A percentile compares a stretch with the other conserved stretches of the same genome.
phyloP scores from a whole-genome alignment of 2,888 invertebrate species.

The Hemicrepidius hirtus region DNA sequence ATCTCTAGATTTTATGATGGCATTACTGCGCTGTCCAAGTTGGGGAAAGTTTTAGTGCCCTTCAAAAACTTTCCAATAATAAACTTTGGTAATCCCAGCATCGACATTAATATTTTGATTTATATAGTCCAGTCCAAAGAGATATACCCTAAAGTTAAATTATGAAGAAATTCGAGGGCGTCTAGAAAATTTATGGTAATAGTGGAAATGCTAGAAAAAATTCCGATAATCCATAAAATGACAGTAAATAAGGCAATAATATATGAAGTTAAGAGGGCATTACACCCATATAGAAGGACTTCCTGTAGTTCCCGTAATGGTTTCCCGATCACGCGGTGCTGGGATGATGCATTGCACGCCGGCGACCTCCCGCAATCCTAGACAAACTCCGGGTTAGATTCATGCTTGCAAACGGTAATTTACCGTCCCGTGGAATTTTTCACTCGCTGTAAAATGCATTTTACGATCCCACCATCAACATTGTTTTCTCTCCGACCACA shows the following conservation, averaged over 20 bases:
- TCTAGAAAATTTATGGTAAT: background rate
- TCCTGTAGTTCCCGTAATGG: conserved; percentile 49
- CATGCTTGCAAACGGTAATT: conserved; percentile 47
- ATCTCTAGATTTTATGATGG: background rate
- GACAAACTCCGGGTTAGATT: conserved; percentile 47
- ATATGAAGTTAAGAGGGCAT: conserved; percentile 44
- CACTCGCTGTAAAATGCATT: conserved; percentile 31
- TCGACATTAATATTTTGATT: background rate
- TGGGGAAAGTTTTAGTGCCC: no score
- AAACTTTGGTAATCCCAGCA: background rate
- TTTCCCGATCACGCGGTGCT: conserved; percentile 49
- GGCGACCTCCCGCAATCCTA: conserved; percentile 42
- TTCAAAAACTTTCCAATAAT: no score
- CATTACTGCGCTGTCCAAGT: no score
- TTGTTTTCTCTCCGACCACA: conserved; percentile 10
- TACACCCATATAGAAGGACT: conserved; percentile 45
- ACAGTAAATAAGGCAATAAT: conserved; percentile 31
- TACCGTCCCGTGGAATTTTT: conserved; percentile 40
- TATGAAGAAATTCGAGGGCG: background rate
- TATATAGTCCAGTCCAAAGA: no score
- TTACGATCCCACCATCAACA: conserved; percentile 20
- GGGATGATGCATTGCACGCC: conserved; percentile 46
- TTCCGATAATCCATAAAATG: conserved; percentile 30
- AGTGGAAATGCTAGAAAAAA: conserved; percentile 3
- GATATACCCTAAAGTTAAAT: background rate